These are phyloP conservation scores for Tinea pellionella DNA, from an alignment of 2,888 invertebrate genomes.

Conservation along the genomic window DNA sequence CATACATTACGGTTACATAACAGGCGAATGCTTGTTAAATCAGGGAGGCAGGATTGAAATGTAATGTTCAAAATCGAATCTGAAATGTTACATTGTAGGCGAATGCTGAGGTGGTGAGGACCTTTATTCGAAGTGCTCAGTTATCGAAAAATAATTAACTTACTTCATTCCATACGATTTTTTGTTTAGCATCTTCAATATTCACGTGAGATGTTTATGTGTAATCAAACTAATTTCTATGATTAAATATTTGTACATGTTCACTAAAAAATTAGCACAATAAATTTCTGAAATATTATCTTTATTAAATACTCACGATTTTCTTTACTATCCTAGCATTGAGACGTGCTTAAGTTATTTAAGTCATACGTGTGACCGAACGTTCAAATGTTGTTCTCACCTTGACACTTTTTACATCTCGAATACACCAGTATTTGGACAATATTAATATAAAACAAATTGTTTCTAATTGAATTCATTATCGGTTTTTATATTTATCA, in stretches of 20 bases:
- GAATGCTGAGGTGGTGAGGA: no score
- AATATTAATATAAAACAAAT: not conserved
- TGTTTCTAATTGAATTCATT: not conserved
- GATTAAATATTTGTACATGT: not conserved
- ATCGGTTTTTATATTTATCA: not conserved
- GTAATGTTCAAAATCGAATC: no score
- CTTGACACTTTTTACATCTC: slow-evolving; percentile 9
- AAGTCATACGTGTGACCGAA: not conserved
- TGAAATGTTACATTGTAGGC: no score
- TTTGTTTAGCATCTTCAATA: not conserved
- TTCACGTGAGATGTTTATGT: not conserved
- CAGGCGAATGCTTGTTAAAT: no score
- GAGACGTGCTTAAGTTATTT: slow-evolving; percentile 33
- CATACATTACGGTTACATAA: no score
- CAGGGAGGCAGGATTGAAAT: no score
- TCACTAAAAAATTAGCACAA: not conserved
- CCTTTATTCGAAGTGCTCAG: no score
- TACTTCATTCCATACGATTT: not conserved
- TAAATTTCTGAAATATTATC: no score
- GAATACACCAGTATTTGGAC: not conserved
- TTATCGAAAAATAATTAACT: not conserved
- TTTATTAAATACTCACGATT: slow-evolving; percentile 32
- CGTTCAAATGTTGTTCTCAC: not conserved
- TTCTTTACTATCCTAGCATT: slow-evolving; percentile 24
- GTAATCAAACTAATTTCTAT: not conserved